Evolutionary conservation across 2,797 vertebrate genomes (phyloP), one percentile per base, ranked within the genome.

Genomic region (Staurois parvus): DNA sequence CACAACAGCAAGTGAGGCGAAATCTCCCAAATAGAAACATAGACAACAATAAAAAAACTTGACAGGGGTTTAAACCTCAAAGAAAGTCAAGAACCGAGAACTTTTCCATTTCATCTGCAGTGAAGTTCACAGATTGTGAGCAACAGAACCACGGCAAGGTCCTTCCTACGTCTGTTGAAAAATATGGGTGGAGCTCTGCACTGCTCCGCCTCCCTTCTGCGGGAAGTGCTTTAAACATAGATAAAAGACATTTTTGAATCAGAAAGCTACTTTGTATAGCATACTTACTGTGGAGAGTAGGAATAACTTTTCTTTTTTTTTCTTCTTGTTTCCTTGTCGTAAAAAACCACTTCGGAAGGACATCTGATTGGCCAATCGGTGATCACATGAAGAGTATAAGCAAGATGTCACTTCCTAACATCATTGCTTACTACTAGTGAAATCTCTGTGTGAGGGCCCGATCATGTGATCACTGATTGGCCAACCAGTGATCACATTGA

Each of bases 121-220:
- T 67, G 29, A 13, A 4, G 42, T 56, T 76, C 69, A 73, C 59
- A 67, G 56, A 74, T 85, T 90, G 86, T 77, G 87, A 91, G 89
- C 89, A 91, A 91, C 84, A 92, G 90, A 91, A 92, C 84, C 88
- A 88, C 45, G 29, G 76, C 85, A 89, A 91, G 90, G 88, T 90
- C 85, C 90, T 89, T 90, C 90, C 89, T 68, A 28, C 87, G 88
- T 87, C 86, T 90, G 84, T 40, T 90, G 88, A 90, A 85, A 45
- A 86, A 86, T 12, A 5, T 81, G 87, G 76, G 56, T 34, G 83
- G 83, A 85, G 83, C 70, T 74, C 19, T 24, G 76, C 76, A 32
- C 34, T 8, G 69, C 83, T 79, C 83, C 83, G 2, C 48, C 17
- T 69, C 66, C 67, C 52, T 2, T 37, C n/a, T n/a, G 1, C 29